Evolutionary conservation across 2,888 invertebrate species (phyloP).

Genomic region (Caenorhabditis panamensis): DNA sequence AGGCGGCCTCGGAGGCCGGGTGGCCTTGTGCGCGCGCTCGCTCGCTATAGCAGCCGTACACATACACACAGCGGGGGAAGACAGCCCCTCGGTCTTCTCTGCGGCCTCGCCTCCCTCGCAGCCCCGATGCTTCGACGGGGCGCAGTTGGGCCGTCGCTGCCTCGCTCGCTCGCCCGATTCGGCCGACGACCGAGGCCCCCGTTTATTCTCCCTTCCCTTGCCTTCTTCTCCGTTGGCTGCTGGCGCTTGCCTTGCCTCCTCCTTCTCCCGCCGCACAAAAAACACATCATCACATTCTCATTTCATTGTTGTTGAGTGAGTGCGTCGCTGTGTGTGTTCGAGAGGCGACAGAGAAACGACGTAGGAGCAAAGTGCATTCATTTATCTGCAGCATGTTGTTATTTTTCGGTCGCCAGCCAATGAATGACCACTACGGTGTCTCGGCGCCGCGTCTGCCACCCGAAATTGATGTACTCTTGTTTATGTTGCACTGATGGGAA

Average conservation of each 20-base stretch:
- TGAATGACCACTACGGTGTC: constrained; percentile 26
- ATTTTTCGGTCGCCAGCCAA: constrained; percentile 31
- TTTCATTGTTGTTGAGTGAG: constrained; percentile 43
- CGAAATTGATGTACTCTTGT: constrained; percentile 32
- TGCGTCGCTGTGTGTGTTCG: constrained; percentile 25
- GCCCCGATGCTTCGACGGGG: constrained; percentile 25
- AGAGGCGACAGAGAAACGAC: constrained; percentile 19
- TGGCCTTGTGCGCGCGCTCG: constrained; percentile 54
- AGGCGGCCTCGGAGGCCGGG: constrained; percentile 30
- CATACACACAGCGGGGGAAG: constrained; percentile 33
- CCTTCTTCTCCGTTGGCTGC: constrained; percentile 12
- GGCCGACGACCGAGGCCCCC: constrained; percentile 13
- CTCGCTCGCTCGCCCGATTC: constrained; percentile 40
- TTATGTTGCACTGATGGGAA: constrained; percentile 29
- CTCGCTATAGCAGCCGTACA: constrained; percentile 53
- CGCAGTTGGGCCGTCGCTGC: constrained; percentile 43
- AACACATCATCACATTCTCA: constrained; percentile 59
- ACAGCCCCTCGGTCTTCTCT: constrained; percentile 20
- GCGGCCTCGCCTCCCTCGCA: constrained; percentile 25
- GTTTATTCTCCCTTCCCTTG: constrained; percentile 27
- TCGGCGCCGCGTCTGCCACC: constrained; percentile 22
- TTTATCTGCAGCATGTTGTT: constrained; percentile 54
- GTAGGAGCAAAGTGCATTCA: constrained; percentile 59
- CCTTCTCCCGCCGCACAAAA: constrained; percentile 43
- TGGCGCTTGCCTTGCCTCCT: constrained; percentile 15